Percentiles rank a stretch among this genome's conserved stretches.
These are phyloP conservation scores for Pammene fasciana DNA, from an alignment of 2,888 invertebrate species.

Conservation along the genomic window DNA sequence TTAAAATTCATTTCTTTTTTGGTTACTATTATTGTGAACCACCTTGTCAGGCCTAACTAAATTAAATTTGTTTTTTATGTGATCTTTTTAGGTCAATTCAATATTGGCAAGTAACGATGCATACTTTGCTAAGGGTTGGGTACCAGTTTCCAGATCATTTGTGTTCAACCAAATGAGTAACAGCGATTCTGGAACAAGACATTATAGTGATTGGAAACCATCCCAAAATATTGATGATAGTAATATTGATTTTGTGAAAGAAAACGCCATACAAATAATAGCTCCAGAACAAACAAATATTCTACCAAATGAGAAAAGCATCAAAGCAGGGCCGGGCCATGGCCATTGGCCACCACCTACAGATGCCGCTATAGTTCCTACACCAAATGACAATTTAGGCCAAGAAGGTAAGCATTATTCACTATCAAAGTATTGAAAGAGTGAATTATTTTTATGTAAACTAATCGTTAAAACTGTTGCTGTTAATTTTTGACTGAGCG, in stretches of 20 bases:
- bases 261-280: conserved; percentile 3
- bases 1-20: background rate
- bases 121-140: conserved; percentile 48
- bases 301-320: background rate
- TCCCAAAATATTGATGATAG: conserved; percentile 4
- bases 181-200: background rate
- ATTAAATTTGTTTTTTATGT: background rate
- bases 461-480: too few relatives aligned
- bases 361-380: background rate
- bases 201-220: conserved; percentile 7
- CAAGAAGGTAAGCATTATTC: background rate
- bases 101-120: conserved; percentile 1
- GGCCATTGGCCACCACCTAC: too few relatives aligned
- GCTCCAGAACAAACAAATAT: conserved; percentile 2
- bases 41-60: too few relatives aligned
- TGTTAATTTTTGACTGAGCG: too few relatives aligned
- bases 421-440: too few relatives aligned
- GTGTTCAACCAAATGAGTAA: conserved; percentile 45
- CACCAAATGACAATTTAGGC: background rate
- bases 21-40: too few relatives aligned
- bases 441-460: too few relatives aligned
- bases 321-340: background rate
- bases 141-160: conserved; percentile 49
- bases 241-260: background rate
- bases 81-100: background rate